Conservation (phyloP, 2,113 vertebrate genomes). For the Xerus inauris region DNA sequence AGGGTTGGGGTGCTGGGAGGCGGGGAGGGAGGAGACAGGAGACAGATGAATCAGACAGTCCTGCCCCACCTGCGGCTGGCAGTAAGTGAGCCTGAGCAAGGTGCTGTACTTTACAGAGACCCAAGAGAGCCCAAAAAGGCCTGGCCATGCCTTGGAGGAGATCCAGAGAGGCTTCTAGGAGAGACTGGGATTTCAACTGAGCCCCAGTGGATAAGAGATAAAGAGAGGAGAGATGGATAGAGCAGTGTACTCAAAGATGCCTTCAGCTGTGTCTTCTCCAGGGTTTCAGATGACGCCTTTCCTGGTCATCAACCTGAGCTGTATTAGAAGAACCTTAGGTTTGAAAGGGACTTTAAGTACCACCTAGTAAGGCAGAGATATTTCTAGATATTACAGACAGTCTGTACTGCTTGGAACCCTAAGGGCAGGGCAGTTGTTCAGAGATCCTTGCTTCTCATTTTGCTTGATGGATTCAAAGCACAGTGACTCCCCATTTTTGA, state of each 20-base stretch:
- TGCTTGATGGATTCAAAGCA: not conserved
- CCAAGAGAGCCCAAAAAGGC: not conserved
- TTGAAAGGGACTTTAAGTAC: not conserved
- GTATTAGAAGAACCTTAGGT: not conserved
- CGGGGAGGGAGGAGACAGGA: not conserved
- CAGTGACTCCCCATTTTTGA: not conserved
- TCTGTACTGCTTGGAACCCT: not conserved
- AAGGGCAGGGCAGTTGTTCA: not conserved
- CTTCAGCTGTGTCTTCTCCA: not conserved
- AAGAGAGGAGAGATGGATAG: not conserved
- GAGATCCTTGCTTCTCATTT: constrained; percentile 34
- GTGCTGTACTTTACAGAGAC: not conserved
- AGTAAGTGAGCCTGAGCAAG: not conserved
- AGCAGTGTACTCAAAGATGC: not conserved
- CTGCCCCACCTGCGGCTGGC: not conserved
- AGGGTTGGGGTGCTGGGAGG: not conserved
- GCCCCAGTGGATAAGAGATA: not conserved
- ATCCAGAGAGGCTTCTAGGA: not conserved
- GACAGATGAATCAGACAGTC: constrained; percentile 19
- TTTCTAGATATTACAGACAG: no score
- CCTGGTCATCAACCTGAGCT: not conserved
- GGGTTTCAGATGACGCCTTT: not conserved
- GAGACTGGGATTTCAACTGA: constrained; percentile 30
- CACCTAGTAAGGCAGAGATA: not conserved
- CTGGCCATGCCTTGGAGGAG: not conserved